Evolutionary conservation across 2,797 vertebrate species (phyloP), one percentile per base, ranked within the genome.

Genomic region (Esox masquinongy): DNA sequence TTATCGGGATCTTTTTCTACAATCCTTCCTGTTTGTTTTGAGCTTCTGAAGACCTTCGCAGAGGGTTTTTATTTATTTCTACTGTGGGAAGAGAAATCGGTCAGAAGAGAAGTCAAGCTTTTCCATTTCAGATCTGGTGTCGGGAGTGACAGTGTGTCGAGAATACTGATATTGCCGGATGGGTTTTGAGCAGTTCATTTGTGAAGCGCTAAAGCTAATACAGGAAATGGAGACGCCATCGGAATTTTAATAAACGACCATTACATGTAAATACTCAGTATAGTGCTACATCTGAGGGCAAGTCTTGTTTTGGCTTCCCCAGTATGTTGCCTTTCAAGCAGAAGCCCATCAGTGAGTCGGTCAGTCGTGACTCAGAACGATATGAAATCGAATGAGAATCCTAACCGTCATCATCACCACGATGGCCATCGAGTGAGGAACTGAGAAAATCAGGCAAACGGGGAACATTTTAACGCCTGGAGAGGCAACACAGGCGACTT

Each of bases 151-250:
- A 22, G 39, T 68, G 16, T 76, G 78, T 19, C 26, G 16, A 51
- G 70, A 56, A 74, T 80, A 64, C 74, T 34, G 73, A 79, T 67
- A 8, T 51, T 5, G 17, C 1, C 68, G 26, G 22, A 14, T 50
- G 73, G 61, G 22, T 31, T 12, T 51, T 68, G 22, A 49, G 67
- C 49, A 22, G 74, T 22, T 67, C 3, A 26, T 77, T 80, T 80
- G 26, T 76, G 79, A 61, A 36, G 68, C 74, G 75, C 53, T 9
- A 77, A 24, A 77, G 53, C 53, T 74, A 16, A 24, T 22, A 71
- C 70, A 31, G 50, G 8, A 19, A 26, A 31, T 36, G 64, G 26
- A 36, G 24, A 70, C 15, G 26, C 43, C 22, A 51, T 70, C 24
- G 50, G 26, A 49, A 53, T 50, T 31, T 50, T 34, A 67, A 34